Evolutionary conservation across 2,113 vertebrate species (phyloP).

Genomic region (Rhinichthys klamathensis): DNA sequence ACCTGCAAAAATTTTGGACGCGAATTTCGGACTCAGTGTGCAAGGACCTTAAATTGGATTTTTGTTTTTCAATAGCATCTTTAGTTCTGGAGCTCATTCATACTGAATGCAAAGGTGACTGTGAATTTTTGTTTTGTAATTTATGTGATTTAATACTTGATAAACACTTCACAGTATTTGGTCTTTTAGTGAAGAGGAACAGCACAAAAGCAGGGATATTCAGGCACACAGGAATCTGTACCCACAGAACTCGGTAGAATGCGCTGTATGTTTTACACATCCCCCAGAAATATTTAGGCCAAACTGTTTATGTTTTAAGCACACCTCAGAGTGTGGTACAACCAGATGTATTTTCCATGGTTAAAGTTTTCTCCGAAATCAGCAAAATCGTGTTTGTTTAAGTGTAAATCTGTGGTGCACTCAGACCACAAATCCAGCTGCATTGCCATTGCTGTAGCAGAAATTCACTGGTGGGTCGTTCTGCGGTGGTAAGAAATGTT

Average conservation of each 20-base stretch:
- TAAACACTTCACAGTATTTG: neutral
- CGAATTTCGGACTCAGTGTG: no score
- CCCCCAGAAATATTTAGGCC: neutral
- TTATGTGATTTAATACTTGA: neutral
- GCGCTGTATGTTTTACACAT: neutral
- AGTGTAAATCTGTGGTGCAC: no score
- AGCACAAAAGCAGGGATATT: neutral
- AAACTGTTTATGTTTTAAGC: neutral
- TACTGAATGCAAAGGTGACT: no score
- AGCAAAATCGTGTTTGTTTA: neutral
- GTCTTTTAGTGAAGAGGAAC: neutral
- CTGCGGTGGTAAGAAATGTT: conserved; percentile 30
- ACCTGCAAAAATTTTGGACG: neutral
- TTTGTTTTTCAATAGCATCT: neutral
- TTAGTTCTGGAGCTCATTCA: neutral
- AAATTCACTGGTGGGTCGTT: neutral
- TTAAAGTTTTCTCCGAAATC: neutral
- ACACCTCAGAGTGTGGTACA: neutral
- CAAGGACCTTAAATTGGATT: neutral
- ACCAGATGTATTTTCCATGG: neutral
- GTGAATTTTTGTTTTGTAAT: no score
- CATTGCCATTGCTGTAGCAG: conserved; percentile 3
- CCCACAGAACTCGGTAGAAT: neutral
- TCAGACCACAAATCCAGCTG: neutral
- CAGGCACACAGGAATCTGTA: neutral